Conservation (phyloP, 37 sponge, comb jelly and placozoan genomes). For the Cladorhizidae sp. region DNA sequence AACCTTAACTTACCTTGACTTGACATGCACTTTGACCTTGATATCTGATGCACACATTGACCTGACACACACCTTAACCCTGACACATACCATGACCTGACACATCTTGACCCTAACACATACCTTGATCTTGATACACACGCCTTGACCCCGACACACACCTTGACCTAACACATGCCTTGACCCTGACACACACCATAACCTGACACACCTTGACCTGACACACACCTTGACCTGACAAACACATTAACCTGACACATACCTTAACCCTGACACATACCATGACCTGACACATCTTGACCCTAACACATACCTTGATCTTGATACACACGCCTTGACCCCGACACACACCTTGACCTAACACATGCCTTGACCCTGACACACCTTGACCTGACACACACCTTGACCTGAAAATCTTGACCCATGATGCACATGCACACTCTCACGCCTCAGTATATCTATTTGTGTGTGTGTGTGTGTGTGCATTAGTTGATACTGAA, state of each 20-base stretch:
- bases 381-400: slow-evolving; percentile 23
- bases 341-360: slow-evolving; percentile 11
- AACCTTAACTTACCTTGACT: slow-evolving; percentile 12
- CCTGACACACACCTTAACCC: slow-evolving; percentile 16
- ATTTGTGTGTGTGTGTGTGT: too few species aligned
- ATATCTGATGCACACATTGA: slow-evolving; percentile 24
- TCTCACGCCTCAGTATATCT: too few species aligned
- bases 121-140: slow-evolving; percentile 7
- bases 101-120: neutral
- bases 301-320: slow-evolving; percentile 19
- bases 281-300: slow-evolving; percentile 12
- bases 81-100: neutral
- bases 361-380: slow-evolving; percentile 8
- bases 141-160: slow-evolving; percentile 22
- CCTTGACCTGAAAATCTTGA: slow-evolving; percentile 4
- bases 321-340: neutral
- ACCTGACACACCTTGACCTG: neutral
- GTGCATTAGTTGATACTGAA: neutral
- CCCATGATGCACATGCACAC: slow-evolving; percentile 25
- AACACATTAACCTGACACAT: too few species aligned
- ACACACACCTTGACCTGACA: slow-evolving; percentile 6
- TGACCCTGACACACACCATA: slow-evolving; percentile 11
- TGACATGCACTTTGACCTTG: slow-evolving; percentile 4
- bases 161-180: slow-evolving; percentile 14
- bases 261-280: slow-evolving; percentile 23